phyloP scores from a whole-genome alignment of 2,888 invertebrate genomes.

The Agriopis marginaria region DNA sequence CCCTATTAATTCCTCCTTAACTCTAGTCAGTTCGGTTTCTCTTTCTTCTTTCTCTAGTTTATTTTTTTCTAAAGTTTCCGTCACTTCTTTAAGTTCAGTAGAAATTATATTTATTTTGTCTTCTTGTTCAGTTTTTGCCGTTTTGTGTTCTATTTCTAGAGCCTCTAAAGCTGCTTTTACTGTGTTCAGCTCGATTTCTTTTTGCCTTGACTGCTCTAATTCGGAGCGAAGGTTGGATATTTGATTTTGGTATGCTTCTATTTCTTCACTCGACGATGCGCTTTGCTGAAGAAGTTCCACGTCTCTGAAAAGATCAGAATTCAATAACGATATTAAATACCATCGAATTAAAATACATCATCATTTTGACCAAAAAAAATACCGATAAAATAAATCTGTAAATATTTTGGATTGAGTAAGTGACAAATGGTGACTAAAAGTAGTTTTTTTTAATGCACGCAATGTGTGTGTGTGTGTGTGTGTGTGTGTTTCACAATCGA shows the following conservation, averaged over 20 bases:
- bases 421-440: no score
- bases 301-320: constrained; percentile 59
- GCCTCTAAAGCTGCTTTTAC: constrained; percentile 77
- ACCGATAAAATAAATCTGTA: no score
- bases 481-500: no score
- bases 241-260: constrained; percentile 78
- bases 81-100: constrained; percentile 73
- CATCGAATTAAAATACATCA: no score
- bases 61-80: constrained; percentile 66
- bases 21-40: constrained; percentile 69
- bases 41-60: constrained; percentile 70
- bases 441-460: no score
- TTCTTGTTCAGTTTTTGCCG: constrained; percentile 73
- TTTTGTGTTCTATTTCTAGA: constrained; percentile 78
- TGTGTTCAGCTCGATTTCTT: constrained; percentile 80
- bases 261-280: constrained; percentile 78
- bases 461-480: no score
- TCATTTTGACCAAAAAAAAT: not conserved
- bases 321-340: not conserved
- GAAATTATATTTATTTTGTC: constrained; percentile 69
- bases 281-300: constrained; percentile 81
- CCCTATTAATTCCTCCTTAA: constrained; percentile 71
- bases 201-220: constrained; percentile 83
- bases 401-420: no score
- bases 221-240: constrained; percentile 73